A percentile compares a stretch with the other conserved stretches of the same genome.
phyloP scores from a whole-genome alignment of 2,113 vertebrate species.

The Laterallus jamaicensis region DNA sequence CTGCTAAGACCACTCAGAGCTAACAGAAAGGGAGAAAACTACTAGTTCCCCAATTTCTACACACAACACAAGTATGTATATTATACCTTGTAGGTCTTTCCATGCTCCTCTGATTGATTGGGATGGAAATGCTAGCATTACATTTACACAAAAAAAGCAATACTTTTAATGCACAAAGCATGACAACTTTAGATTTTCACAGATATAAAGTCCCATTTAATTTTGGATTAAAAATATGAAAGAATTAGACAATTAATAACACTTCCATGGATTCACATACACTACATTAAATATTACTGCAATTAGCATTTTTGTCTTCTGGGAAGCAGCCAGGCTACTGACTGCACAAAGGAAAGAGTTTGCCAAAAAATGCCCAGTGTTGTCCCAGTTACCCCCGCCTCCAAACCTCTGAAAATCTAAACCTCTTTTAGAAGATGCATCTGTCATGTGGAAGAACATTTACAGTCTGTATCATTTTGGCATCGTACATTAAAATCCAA shows the following conservation, averaged over 20 bases:
- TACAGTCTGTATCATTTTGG: not conserved
- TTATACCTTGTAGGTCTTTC: conserved; percentile 80
- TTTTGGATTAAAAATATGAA: conserved; percentile 43
- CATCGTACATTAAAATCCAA: not conserved
- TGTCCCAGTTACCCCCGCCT: not conserved
- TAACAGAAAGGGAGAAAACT: conserved; percentile 61
- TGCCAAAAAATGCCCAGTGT: not conserved
- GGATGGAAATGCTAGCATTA: conserved; percentile 78
- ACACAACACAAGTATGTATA: conserved; percentile 70
- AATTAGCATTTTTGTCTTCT: conserved; percentile 25
- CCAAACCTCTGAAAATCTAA: conserved; percentile 29
- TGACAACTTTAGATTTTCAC: conserved; percentile 48
- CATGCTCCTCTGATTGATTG: conserved; percentile 80
- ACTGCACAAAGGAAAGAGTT: not conserved
- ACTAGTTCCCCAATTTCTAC: conserved; percentile 73
- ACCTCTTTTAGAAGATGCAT: not conserved
- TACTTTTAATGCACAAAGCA: conserved; percentile 71
- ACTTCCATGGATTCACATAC: conserved; percentile 40
- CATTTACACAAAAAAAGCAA: conserved; percentile 68
- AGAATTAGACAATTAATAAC: conserved; percentile 43
- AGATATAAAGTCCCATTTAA: conserved; percentile 26
- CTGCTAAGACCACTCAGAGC: conserved; percentile 45
- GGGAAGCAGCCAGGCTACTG: conserved; percentile 13
- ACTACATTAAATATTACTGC: conserved; percentile 10
- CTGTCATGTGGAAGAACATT: not conserved